Evolutionary conservation across 1,140 invertebrate species (phyloP).

Genomic region (Drosophila grimshawi): DNA sequence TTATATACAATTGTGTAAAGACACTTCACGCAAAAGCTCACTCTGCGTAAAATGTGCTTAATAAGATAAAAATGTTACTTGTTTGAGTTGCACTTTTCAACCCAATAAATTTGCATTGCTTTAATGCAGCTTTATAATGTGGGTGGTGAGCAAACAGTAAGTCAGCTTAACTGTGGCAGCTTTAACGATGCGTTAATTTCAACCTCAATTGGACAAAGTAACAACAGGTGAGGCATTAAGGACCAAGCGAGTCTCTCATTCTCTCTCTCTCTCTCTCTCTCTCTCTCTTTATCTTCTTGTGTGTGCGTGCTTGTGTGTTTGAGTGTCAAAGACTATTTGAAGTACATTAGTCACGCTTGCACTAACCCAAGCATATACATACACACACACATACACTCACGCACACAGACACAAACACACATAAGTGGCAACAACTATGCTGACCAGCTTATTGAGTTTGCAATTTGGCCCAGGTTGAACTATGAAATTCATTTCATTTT

Average conservation of each 20-base stretch:
- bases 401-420: background rate
- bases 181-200: conserved; percentile 45
- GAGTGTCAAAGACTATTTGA: conserved; percentile 50
- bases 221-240: conserved; percentile 40
- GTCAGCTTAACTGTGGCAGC: conserved; percentile 40
- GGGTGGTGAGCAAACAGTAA: conserved; percentile 21
- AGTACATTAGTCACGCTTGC: conserved; percentile 50
- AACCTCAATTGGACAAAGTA: conserved; percentile 46
- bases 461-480: conserved; percentile 45
- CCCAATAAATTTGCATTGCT: background rate
- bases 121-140: conserved; percentile 14
- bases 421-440: background rate
- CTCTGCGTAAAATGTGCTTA: background rate
- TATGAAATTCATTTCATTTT: conserved; percentile 52
- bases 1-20: background rate
- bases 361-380: conserved; percentile 1
- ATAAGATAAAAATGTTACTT: background rate
- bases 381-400: conserved; percentile 3
- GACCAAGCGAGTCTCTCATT: background rate
- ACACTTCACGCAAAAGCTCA: background rate
- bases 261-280: background rate
- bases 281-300: background rate
- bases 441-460: conserved; percentile 43
- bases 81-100: background rate
- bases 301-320: conserved; percentile 3